Evolutionary conservation across 2,797 vertebrate species (phyloP).

Genomic region (Arrhamphus sclerolepis): DNA sequence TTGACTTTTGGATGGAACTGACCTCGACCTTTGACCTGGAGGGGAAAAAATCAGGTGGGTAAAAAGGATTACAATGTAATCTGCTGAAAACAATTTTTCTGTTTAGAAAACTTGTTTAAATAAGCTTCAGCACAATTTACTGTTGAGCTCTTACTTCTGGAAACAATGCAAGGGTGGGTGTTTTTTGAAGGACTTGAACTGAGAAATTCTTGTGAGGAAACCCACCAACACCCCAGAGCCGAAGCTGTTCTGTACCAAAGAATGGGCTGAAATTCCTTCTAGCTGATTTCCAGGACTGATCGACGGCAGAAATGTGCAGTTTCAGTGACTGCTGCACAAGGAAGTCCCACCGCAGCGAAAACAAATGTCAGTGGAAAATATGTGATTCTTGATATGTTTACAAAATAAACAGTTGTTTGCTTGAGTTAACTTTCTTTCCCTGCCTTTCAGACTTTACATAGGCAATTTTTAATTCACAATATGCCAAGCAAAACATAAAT

Average conservation of each 20-base stretch:
- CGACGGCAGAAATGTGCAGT: too few relatives aligned
- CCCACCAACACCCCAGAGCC: neutral
- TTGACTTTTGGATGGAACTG: neutral
- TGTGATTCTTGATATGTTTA: too few relatives aligned
- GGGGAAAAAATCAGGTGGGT: neutral
- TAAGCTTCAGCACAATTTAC: neutral
- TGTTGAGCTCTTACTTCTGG: neutral
- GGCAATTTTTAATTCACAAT: too few relatives aligned
- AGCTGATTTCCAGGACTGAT: neutral
- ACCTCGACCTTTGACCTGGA: constrained; percentile 20
- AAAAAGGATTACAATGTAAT: neutral
- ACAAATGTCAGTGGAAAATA: too few relatives aligned
- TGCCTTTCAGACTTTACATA: too few relatives aligned
- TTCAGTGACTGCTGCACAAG: neutral
- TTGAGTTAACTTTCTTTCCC: too few relatives aligned
- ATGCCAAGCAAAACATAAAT: too few relatives aligned
- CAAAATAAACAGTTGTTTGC: too few relatives aligned
- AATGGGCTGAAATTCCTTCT: neutral
- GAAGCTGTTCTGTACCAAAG: neutral
- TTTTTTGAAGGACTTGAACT: neutral
- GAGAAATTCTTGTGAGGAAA: neutral
- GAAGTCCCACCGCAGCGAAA: neutral
- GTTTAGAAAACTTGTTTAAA: too few relatives aligned
- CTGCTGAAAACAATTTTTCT: neutral
- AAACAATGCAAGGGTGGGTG: too few relatives aligned